phyloP scores from a whole-genome alignment of 2,113 vertebrate genomes.

The Pituophis catenifer region DNA sequence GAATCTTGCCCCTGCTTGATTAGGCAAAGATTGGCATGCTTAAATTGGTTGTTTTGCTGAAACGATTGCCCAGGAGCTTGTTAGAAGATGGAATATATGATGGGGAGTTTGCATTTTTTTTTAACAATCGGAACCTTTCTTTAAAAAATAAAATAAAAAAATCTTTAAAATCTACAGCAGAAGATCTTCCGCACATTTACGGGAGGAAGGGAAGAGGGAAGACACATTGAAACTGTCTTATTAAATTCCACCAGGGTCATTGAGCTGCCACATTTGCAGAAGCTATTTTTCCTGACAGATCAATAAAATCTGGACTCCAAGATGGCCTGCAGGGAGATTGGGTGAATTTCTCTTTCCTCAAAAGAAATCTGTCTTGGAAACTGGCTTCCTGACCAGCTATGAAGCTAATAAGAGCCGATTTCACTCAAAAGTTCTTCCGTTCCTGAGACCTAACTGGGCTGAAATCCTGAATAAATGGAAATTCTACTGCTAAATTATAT shows the following conservation, averaged over 20 bases:
- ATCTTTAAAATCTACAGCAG: not conserved
- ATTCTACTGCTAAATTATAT: not conserved
- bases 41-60: not conserved
- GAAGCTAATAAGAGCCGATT: not conserved
- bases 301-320: slow-evolving; percentile 2
- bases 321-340: not conserved
- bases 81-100: not conserved
- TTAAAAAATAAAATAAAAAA: no score
- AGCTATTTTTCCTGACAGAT: slow-evolving; percentile 3
- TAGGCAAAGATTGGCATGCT: not conserved
- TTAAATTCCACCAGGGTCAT: slow-evolving; percentile 9
- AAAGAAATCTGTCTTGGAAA: not conserved
- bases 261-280: not conserved
- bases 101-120: not conserved
- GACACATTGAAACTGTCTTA: not conserved
- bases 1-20: not conserved
- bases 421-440: not conserved
- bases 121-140: not conserved
- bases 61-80: not conserved
- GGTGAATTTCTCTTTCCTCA: not conserved
- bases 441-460: not conserved
- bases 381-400: not conserved
- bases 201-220: no score
- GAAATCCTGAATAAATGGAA: not conserved
- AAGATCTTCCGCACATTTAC: not conserved